Percentiles rank a stretch among this genome's conserved stretches.
phyloP scores from a whole-genome alignment of 2,888 invertebrate genomes.

The Liodrosophila aerea region DNA sequence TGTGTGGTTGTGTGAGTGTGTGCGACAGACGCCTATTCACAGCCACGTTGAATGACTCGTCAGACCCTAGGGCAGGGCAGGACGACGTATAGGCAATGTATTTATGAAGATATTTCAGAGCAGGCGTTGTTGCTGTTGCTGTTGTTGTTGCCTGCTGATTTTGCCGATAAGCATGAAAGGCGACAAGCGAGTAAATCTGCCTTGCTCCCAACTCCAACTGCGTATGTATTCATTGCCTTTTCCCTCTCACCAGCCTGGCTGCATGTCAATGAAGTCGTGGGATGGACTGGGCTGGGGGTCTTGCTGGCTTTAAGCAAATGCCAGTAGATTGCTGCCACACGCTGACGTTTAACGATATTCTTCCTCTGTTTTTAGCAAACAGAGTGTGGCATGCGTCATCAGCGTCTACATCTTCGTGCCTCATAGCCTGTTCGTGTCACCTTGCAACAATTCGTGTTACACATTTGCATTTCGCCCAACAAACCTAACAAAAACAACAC shows the following conservation, averaged over 20 bases:
- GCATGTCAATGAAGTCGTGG: slow-evolving; percentile 60
- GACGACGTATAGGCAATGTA: slow-evolving; percentile 23
- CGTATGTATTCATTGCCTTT: not conserved
- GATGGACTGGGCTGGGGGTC: slow-evolving; percentile 1
- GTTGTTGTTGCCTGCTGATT: slow-evolving; percentile 47
- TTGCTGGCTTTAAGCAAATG: slow-evolving; percentile 29
- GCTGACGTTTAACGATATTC: slow-evolving; percentile 52
- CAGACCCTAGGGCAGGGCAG: slow-evolving; percentile 4
- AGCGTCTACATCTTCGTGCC: slow-evolving; percentile 25
- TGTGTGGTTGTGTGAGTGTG: not conserved
- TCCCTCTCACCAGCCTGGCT: slow-evolving; percentile 9
- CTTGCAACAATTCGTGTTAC: slow-evolving; percentile 42
- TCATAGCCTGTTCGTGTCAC: slow-evolving; percentile 40
- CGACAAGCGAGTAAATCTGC: slow-evolving; percentile 41
- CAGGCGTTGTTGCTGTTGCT: slow-evolving; percentile 9
- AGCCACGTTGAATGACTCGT: slow-evolving; percentile 37
- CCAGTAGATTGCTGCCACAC: slow-evolving; percentile 38
- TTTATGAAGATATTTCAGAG: slow-evolving; percentile 67
- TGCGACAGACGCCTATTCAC: slow-evolving; percentile 54
- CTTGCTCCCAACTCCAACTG: not conserved
- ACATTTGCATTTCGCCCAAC: slow-evolving; percentile 66
- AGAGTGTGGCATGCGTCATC: slow-evolving; percentile 69
- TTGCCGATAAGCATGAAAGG: slow-evolving; percentile 67
- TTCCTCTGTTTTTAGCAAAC: slow-evolving; percentile 11
- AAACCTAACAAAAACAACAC: not conserved